Conservation (phyloP, 35 echinoderm and acorn worm species). For the Stichopus chloronotus region DNA sequence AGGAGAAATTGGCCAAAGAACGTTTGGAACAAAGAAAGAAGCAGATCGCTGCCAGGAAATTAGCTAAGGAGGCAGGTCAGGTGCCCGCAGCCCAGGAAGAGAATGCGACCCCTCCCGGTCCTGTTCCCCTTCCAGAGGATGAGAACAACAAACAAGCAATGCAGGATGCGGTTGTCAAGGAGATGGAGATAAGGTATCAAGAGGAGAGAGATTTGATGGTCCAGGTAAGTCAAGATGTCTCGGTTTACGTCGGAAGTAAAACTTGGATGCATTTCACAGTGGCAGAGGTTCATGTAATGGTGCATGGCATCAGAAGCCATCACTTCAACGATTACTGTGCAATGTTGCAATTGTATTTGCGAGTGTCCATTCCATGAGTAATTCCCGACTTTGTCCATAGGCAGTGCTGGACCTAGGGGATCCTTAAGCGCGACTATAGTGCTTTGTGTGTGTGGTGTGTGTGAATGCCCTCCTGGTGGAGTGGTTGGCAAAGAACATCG, state of each 20-base stretch:
- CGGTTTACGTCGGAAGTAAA: neutral
- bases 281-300: neutral
- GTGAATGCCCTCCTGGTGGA: no score
- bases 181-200: conserved; percentile 40
- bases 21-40: conserved; percentile 78
- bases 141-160: conserved; percentile 69
- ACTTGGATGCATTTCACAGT: neutral
- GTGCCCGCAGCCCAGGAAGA: conserved; percentile 44
- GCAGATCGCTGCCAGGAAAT: conserved; percentile 57
- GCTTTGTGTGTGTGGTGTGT: no score
- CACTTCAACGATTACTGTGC: neutral
- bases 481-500: no score
- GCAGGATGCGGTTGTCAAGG: conserved; percentile 88
- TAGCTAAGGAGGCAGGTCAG: conserved; percentile 32
- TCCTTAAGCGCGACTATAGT: no score
- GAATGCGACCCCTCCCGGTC: conserved; percentile 4
- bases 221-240: conserved; percentile 48
- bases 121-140: conserved; percentile 81
- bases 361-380: no score
- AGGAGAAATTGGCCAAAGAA: conserved; percentile 83
- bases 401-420: no score
- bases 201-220: conserved; percentile 87
- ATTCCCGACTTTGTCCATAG: no score
- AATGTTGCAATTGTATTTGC: no score
- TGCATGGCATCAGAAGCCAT: neutral